phyloP scores from a whole-genome alignment of 2,888 invertebrate genomes.

The Lamproptera curius region DNA sequence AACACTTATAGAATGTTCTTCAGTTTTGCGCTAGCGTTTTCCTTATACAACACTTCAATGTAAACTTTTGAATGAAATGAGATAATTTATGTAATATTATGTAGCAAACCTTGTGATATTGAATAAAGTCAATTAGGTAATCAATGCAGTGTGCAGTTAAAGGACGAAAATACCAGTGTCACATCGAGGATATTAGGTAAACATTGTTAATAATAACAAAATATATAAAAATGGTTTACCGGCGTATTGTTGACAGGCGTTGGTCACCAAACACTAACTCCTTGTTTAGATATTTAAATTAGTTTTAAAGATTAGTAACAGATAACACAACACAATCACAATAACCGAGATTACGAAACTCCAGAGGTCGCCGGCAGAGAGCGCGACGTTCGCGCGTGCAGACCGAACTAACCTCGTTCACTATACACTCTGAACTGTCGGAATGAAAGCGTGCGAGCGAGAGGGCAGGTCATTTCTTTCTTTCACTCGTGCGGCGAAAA shows the following conservation, averaged over 20 bases:
- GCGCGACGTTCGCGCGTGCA: slow-evolving; percentile 66
- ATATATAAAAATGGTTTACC: background rate
- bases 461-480: slow-evolving; percentile 64
- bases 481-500: slow-evolving; percentile 54
- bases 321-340: slow-evolving; percentile 72
- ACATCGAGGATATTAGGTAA: background rate
- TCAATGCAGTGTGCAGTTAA: too few species aligned
- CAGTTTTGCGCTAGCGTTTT: background rate
- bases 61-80: background rate
- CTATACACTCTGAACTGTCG: slow-evolving; percentile 42
- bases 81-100: background rate
- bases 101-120: background rate
- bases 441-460: slow-evolving; percentile 67
- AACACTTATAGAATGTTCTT: background rate
- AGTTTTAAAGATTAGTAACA: too few species aligned
- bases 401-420: slow-evolving; percentile 67
- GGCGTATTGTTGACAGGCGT: background rate
- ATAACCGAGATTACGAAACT: slow-evolving; percentile 57
- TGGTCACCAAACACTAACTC: slow-evolving; percentile 37
- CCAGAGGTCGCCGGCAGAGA: slow-evolving; percentile 67
- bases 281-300: too few species aligned
- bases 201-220: background rate
- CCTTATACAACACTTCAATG: slow-evolving; percentile 12
- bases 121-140: background rate
- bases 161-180: too few species aligned